These are phyloP conservation scores for Micromys minutus DNA, from an alignment of 2,113 vertebrate species.

Conservation along the genomic window DNA sequence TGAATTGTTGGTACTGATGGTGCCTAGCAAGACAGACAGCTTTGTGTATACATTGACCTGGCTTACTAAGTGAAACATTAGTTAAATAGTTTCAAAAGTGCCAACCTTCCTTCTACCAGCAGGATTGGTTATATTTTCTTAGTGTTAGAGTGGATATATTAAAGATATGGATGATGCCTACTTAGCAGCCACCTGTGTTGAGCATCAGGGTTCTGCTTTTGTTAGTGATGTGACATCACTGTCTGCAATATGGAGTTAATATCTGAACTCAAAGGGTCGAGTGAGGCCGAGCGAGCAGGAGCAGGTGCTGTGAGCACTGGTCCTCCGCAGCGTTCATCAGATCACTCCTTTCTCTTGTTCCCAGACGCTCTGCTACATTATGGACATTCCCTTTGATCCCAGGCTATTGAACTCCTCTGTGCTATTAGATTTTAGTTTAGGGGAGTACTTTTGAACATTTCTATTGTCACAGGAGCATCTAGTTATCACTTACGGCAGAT, in stretches of 20 bases:
- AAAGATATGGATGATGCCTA: not conserved
- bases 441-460: slow-evolving; percentile 23
- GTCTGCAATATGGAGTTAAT: not conserved
- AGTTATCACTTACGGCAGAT: slow-evolving; percentile 76
- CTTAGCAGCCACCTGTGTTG: not conserved
- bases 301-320: not conserved
- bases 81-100: not conserved
- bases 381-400: slow-evolving; percentile 24
- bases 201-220: not conserved
- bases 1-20: not conserved
- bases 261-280: not conserved
- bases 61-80: not conserved
- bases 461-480: slow-evolving; percentile 66
- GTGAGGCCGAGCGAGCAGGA: not conserved
- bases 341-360: not conserved
- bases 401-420: slow-evolving; percentile 9
- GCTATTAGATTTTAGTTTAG: slow-evolving; percentile 7
- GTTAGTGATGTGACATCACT: not conserved
- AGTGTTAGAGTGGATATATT: not conserved
- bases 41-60: not conserved
- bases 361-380: not conserved
- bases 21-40: not conserved
- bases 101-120: slow-evolving; percentile 12
- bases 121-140: slow-evolving; percentile 32
- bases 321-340: not conserved